Percentiles rank a stretch among this genome's conserved stretches.
Conservation (phyloP, 2,888 invertebrate genomes). For the Fissipunctia ypsillon region DNA sequence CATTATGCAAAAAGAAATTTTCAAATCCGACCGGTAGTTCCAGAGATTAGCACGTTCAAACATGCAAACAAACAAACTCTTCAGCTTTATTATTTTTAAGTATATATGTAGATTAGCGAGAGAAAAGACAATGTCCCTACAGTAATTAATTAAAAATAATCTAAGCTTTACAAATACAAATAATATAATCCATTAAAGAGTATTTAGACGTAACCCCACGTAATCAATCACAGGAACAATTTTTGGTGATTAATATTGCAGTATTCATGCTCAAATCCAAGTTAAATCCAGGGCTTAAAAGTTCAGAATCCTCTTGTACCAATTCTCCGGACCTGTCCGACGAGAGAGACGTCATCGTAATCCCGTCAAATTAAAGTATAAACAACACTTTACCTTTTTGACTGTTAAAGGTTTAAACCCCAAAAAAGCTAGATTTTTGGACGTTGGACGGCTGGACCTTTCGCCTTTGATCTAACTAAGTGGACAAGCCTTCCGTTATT, state of each 20-base stretch:
- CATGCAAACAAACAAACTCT: no score
- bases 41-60: no score
- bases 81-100: no score
- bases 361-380: slow-evolving; percentile 57
- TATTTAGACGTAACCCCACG: background rate
- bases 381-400: slow-evolving; percentile 43
- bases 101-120: no score
- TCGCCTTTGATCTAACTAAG: slow-evolving; percentile 49
- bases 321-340: slow-evolving; percentile 26
- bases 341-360: slow-evolving; percentile 26
- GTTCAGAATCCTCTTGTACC: slow-evolving; percentile 34
- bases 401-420: slow-evolving; percentile 37
- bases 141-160: slow-evolving; percentile 2
- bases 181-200: slow-evolving; percentile 11
- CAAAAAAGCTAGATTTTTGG: slow-evolving; percentile 49
- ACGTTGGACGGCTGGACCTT: slow-evolving; percentile 18
- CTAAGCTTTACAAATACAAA: slow-evolving; percentile 16
- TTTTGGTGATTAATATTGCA: slow-evolving; percentile 35
- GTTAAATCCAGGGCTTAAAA: slow-evolving; percentile 42
- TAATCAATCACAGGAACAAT: slow-evolving; percentile 19
- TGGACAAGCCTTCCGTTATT: slow-evolving; percentile 22
- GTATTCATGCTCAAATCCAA: slow-evolving; percentile 26
- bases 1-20: no score
- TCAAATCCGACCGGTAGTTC: no score
- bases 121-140: slow-evolving; percentile 15